Percentiles rank a stretch among this genome's conserved stretches.
These are phyloP conservation scores for Torymus aiolomorphi DNA, from an alignment of 2,888 invertebrate species.

Conservation along the genomic window DNA sequence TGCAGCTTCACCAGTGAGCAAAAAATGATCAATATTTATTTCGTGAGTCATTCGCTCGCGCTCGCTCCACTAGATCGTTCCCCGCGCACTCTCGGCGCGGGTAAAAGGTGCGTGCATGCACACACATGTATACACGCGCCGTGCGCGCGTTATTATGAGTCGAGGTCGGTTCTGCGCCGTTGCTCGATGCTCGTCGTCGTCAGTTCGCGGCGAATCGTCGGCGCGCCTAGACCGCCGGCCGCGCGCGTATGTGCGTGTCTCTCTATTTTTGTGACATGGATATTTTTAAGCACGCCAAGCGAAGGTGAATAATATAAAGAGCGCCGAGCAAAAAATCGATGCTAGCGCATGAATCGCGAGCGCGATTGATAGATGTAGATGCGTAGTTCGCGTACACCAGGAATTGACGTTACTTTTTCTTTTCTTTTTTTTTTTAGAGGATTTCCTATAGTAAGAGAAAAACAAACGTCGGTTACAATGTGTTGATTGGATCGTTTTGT, in stretches of 20 bases:
- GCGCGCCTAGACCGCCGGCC: conserved; percentile 23
- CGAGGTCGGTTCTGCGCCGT: conserved; percentile 28
- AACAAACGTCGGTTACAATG: too few relatives aligned
- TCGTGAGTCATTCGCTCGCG: conserved; percentile 21
- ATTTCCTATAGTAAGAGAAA: too few relatives aligned
- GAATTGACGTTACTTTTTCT: too few relatives aligned
- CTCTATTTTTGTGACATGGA: conserved; percentile 59
- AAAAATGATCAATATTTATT: conserved; percentile 50
- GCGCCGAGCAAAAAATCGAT: conserved; percentile 18
- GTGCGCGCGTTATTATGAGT: neutral
- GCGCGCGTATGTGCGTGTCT: neutral
- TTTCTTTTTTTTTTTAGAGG: too few relatives aligned
- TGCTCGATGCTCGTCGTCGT: conserved; percentile 3
- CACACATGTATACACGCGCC: neutral
- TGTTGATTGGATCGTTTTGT: too few relatives aligned
- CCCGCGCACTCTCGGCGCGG: too few relatives aligned
- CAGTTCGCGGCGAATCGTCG: conserved; percentile 44
- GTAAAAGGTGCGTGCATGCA: neutral
- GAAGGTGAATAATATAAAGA: conserved; percentile 59
- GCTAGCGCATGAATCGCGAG: too few relatives aligned
- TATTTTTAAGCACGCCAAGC: conserved; percentile 61
- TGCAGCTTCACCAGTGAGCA: neutral
- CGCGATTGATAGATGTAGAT: too few relatives aligned
- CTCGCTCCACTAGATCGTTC: conserved; percentile 16
- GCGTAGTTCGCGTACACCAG: too few relatives aligned